phyloP scores from a whole-genome alignment of 1,140 invertebrate species.

The Linepithema humile region DNA sequence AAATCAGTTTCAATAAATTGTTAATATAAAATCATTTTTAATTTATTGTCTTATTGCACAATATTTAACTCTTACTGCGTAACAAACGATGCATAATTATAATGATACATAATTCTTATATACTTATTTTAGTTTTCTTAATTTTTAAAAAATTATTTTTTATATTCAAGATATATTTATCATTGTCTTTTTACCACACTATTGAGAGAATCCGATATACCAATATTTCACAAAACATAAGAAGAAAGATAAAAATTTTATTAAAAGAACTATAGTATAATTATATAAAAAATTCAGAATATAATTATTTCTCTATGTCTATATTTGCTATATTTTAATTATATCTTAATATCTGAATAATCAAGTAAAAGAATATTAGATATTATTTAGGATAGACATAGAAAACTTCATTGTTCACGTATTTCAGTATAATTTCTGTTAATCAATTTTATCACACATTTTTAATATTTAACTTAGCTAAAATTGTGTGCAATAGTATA shows the following conservation, averaged over 20 bases:
- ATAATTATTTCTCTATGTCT: too few relatives aligned
- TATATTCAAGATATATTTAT: background rate
- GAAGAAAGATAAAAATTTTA: too few relatives aligned
- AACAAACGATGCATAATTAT: background rate
- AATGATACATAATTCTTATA: background rate
- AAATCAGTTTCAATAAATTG: background rate
- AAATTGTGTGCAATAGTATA: background rate
- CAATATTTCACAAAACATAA: too few relatives aligned
- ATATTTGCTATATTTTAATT: too few relatives aligned
- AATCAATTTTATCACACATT: background rate
- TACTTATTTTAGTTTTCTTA: background rate
- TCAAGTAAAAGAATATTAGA: too few relatives aligned
- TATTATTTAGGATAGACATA: too few relatives aligned
- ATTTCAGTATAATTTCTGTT: too few relatives aligned
- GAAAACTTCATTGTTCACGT: too few relatives aligned
- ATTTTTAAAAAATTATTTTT: background rate
- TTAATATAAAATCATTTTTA: background rate
- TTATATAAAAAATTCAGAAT: too few relatives aligned
- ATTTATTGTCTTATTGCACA: background rate
- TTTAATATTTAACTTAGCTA: background rate
- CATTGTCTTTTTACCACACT: background rate
- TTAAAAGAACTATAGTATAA: too few relatives aligned
- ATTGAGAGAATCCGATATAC: background rate
- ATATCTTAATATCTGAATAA: too few relatives aligned
- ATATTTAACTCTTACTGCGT: background rate